phyloP scores from a whole-genome alignment of 2,888 invertebrate species.

The Ommatoiulus sabulosus region DNA sequence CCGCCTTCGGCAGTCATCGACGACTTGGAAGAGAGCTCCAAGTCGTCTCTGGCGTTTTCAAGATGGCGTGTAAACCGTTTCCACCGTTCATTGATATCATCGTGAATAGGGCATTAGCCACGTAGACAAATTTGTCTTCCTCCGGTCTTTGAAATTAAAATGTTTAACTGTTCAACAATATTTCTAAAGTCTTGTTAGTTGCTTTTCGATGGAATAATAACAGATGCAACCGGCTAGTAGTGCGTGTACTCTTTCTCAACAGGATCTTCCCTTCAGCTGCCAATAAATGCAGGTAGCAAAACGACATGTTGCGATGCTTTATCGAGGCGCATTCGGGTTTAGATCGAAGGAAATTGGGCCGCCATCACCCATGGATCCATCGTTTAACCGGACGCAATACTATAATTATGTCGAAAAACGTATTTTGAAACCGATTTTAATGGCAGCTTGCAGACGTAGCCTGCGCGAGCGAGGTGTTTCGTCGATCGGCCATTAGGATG shows the following conservation, averaged over 20 bases:
- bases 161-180: no score
- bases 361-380: constrained; percentile 17
- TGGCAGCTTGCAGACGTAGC: constrained; percentile 30
- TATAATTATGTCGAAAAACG: neutral
- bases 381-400: neutral
- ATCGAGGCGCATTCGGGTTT: neutral
- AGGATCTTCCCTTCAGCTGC: neutral
- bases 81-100: no score
- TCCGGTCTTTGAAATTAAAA: no score
- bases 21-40: no score
- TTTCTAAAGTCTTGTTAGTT: no score
- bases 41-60: no score
- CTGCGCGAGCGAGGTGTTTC: neutral
- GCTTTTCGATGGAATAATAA: no score
- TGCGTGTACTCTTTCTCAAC: neutral
- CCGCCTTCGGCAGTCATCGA: no score
- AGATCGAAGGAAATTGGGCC: constrained; percentile 33
- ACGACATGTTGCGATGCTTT: neutral
- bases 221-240: no score
- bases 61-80: no score
- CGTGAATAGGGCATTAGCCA: no score
- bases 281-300: neutral
- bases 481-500: neutral
- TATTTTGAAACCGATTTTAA: neutral
- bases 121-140: no score